Base-by-base conservation (phyloP, 2,797 vertebrate genomes). In the Syncerus caffer region DNA sequence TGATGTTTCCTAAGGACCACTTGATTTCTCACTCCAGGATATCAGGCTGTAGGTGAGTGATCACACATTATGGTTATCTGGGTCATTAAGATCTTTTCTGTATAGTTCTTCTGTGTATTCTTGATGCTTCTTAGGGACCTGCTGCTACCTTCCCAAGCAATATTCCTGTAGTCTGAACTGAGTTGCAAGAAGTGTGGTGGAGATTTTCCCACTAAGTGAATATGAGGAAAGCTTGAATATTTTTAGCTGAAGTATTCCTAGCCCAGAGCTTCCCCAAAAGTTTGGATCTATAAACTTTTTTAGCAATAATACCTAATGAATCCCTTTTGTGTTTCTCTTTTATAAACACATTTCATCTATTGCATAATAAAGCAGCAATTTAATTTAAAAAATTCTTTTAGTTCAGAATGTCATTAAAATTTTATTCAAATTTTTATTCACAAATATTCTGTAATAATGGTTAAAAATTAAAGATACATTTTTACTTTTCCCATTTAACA, bases 381-480 rank as follows among this genome's bases (percentile, higher is more conserved):
- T 71, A 38, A 31, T 85, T 57, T 17, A 45, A 79, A 93, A 79
- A 60, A 13, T 7, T 45, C 6, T 58, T 58, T 90, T 58, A 53
- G 74, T 85, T 79, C 11, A 74, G 16, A 60, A 86, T 90, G 25
- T 25, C 45, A 82, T 34, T 51, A 34, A 42, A 31, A 31, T 53
- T 60, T 67, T 71, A 57, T 51, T 50, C 17, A 31, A 55, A 90
- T 74, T 62, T 93, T 38, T 16, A 42, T 74, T 60, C 11, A 27
- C 51, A 71, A 31, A 38, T 16, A 9, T 27, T 78, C 25, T n/a
- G 4, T 50, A 67, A 7, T 31, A 57, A 42, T n/a, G 19, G 42
- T 29, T 79, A 67, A 78, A n/a, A 93, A 79, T 42, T 57, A 79
- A 89, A 89, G 31, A 42, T 25, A 29, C 23, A 47, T 62, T 67